These are phyloP conservation scores for Oenanthe melanoleuca DNA, from an alignment of 2,113 vertebrate species.

Conservation along the genomic window DNA sequence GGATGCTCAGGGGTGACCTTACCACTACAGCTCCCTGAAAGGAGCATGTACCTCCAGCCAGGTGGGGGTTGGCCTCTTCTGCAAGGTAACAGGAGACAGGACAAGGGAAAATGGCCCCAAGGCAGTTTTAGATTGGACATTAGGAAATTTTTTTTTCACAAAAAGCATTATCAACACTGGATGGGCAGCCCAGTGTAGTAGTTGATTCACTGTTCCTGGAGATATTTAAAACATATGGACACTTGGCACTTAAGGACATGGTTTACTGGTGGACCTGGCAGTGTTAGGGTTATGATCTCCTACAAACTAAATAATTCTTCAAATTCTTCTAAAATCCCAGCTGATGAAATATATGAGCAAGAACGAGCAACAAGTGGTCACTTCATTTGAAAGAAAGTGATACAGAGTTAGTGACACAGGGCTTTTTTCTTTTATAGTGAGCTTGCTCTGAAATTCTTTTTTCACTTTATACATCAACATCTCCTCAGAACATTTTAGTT, in stretches of 20 bases:
- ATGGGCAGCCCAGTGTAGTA: background rate
- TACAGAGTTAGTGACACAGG: background rate
- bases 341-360: background rate
- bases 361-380: background rate
- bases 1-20: background rate
- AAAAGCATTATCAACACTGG: background rate
- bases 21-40: no score
- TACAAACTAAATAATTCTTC: background rate
- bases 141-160: background rate
- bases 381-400: background rate
- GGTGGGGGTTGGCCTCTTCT: background rate
- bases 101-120: background rate
- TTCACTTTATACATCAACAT: background rate
- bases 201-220: background rate
- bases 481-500: background rate
- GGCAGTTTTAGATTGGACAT: background rate
- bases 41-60: accelerated
- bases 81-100: background rate
- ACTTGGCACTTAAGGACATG: background rate
- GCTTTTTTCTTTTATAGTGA: background rate
- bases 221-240: background rate
- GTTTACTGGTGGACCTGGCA: background rate
- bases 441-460: background rate
- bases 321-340: background rate
- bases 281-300: background rate